phyloP scores from a whole-genome alignment of 2,797 vertebrate species.

The Mergus octosetaceus region DNA sequence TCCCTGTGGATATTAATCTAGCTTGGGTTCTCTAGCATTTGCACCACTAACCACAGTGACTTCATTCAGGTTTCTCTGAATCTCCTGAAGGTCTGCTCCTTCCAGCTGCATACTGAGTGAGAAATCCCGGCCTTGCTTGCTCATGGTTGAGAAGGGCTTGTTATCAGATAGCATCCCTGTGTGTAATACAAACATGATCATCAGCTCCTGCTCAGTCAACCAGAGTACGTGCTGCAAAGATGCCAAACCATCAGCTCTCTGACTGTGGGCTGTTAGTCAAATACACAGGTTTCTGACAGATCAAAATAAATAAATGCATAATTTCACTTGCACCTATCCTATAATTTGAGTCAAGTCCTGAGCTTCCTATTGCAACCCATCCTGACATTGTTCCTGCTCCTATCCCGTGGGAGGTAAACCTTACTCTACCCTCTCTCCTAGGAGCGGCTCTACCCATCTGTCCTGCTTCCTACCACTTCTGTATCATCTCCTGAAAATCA shows the following conservation, averaged over 20 bases:
- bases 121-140: background rate
- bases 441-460: background rate
- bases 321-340: background rate
- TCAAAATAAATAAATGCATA: background rate
- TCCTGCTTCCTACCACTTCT: background rate
- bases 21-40: background rate
- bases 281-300: background rate
- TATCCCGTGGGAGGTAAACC: background rate
- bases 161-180: background rate
- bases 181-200: background rate
- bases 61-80: background rate
- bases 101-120: background rate
- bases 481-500: background rate
- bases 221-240: fast-evolving
- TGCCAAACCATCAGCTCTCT: background rate
- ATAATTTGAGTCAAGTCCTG: background rate
- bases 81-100: background rate
- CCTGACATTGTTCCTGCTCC: background rate
- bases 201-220: background rate
- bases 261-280: background rate
- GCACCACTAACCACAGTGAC: background rate
- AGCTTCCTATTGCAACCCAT: background rate
- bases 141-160: background rate
- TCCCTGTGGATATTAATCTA: background rate
- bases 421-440: background rate